Percentiles rank a stretch among this genome's conserved stretches.
Conservation (phyloP, 2,113 vertebrate species). For the Oophaga pumilio region DNA sequence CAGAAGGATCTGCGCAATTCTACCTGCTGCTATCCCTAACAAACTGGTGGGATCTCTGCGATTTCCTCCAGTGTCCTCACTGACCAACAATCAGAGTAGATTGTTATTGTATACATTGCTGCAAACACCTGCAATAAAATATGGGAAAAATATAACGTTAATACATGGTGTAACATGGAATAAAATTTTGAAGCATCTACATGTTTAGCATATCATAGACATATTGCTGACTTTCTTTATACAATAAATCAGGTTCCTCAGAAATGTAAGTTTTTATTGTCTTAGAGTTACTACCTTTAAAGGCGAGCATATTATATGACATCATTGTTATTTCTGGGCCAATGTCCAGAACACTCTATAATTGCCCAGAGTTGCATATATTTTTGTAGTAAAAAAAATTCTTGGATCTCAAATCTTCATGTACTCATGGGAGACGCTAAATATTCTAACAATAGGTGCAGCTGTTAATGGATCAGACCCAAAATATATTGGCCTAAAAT, state of each 20-base stretch:
- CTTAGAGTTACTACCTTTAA: slow-evolving; percentile 3
- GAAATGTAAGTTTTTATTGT: background rate
- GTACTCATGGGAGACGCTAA: slow-evolving; percentile 33
- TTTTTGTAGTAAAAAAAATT: slow-evolving; percentile 25
- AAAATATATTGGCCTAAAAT: slow-evolving; percentile 35
- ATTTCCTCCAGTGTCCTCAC: too few relatives aligned
- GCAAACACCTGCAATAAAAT: too few relatives aligned
- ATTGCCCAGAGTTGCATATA: slow-evolving; percentile 39
- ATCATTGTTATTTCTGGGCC: slow-evolving; percentile 50
- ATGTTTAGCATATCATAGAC: too few relatives aligned
- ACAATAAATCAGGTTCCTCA: background rate
- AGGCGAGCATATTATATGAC: slow-evolving; percentile 35
- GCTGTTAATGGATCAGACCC: slow-evolving; percentile 51
- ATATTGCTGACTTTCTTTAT: too few relatives aligned
- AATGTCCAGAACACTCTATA: slow-evolving; percentile 51
- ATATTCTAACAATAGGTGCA: slow-evolving; percentile 53
- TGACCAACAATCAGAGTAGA: too few relatives aligned
- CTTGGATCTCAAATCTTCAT: slow-evolving; percentile 47
- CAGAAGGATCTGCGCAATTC: too few relatives aligned
- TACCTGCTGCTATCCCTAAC: too few relatives aligned
- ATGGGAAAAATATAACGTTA: too few relatives aligned
- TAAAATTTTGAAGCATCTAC: too few relatives aligned
- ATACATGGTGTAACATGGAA: too few relatives aligned
- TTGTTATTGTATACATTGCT: too few relatives aligned
- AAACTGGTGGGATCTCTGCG: too few relatives aligned